These are phyloP conservation scores for Atherinomorus stipes DNA, from an alignment of 2,113 vertebrate genomes.

Conservation along the genomic window DNA sequence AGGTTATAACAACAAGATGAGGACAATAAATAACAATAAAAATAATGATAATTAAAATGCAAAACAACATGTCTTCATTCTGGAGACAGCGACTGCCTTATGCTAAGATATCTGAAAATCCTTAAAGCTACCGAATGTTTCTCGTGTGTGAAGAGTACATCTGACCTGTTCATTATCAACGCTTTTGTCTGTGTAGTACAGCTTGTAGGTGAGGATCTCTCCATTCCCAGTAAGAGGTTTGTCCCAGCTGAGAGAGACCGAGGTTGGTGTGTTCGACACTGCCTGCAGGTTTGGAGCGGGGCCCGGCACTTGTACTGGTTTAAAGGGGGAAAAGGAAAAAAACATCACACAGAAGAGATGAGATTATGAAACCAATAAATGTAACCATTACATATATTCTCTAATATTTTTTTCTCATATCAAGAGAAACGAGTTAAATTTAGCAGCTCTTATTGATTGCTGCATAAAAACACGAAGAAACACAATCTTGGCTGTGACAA, in stretches of 20 bases:
- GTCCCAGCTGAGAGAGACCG: slow-evolving; percentile 90
- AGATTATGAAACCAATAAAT: slow-evolving; percentile 16
- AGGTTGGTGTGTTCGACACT: slow-evolving; percentile 83
- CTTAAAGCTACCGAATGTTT: background rate
- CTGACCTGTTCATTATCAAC: slow-evolving; percentile 90
- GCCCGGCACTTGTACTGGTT: slow-evolving; percentile 94
- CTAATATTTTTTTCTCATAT: too few species aligned
- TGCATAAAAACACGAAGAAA: too few species aligned
- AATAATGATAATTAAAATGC: background rate
- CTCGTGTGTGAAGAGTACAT: background rate
- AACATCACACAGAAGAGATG: background rate
- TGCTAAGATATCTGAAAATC: background rate
- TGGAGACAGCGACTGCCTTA: background rate
- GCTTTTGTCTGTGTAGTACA: slow-evolving; percentile 94
- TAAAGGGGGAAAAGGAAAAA: background rate
- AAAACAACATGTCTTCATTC: background rate
- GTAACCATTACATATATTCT: too few species aligned
- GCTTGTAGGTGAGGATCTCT: slow-evolving; percentile 94
- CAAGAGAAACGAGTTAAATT: too few species aligned
- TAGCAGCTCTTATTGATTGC: too few species aligned
- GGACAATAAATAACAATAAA: background rate
- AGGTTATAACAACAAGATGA: background rate
- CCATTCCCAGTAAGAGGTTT: slow-evolving; percentile 92
- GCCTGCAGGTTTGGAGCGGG: slow-evolving; percentile 94
- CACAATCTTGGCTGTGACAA: too few species aligned